These are phyloP conservation scores for Amazona guildingii DNA, from an alignment of 2,113 vertebrate species.

Conservation along the genomic window DNA sequence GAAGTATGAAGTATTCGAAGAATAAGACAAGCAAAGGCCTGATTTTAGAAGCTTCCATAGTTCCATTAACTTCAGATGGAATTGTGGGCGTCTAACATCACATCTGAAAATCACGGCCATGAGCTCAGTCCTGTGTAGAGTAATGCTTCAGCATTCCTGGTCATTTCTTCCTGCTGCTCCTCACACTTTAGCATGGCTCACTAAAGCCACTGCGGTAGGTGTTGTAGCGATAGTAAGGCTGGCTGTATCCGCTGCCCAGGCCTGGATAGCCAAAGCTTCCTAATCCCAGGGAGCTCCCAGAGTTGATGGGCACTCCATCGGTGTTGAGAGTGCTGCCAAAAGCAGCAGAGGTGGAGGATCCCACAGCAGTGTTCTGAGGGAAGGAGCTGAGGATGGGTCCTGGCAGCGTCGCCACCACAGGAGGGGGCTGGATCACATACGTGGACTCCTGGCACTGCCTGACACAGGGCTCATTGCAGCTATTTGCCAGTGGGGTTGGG, in stretches of 20 bases:
- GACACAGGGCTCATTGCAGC: constrained; percentile 5
- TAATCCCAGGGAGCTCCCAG: accelerated
- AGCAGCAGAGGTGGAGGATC: background rate
- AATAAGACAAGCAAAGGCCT: background rate
- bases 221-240: background rate
- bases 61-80: background rate
- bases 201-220: background rate
- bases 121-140: background rate
- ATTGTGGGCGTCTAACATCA: accelerated
- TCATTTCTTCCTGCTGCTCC: background rate
- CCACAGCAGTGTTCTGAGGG: background rate
- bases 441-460: constrained; percentile 47
- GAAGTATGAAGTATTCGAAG: background rate
- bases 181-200: accelerated
- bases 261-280: background rate
- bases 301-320: background rate
- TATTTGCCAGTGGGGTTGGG: constrained; percentile 3
- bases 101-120: background rate
- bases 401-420: background rate
- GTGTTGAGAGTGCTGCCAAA: background rate
- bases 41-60: background rate
- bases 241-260: background rate
- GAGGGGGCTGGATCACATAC: background rate
- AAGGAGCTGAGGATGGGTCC: constrained; percentile 57
- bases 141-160: background rate